Base-by-base conservation (phyloP, 1,140 invertebrate genomes). In the Hypothenemus hampei region DNA sequence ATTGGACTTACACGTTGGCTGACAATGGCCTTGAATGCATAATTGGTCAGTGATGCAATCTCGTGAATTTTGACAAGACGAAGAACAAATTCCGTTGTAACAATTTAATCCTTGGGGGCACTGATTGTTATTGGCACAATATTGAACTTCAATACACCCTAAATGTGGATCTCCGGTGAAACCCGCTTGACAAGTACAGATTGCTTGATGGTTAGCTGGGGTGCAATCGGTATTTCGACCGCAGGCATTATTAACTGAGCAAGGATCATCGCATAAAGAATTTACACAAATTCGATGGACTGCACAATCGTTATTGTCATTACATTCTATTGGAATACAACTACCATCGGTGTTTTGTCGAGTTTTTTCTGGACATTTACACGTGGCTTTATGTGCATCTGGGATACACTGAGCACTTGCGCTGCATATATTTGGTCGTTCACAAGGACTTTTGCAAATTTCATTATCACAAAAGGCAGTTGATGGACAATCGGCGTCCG, bases 101-200 rank as follows among this genome's bases (percentile, higher is more conserved):
- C 90, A 93, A 62, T 84, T 82, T 6, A 87, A 86, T 24, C 87
- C 86, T 4, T 85, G 78, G 5, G 88, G 81, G 66, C 90, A 93
- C 62, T 90, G 86, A 16, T 72, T 78, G 47, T 91, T 86, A 59
- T 73, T 71, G 39, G 81, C 82, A 67, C 90, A 93, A 62, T 87
- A 89, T 58, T 89, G 85, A 24, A 91, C 74, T 3, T 80, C 77
- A 26, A 88, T 81, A 66, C 89, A 92, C 7, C 89, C 89, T 22
- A 91, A 74, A 49, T 86, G 83, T 13, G 91, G 86, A 73, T 93
- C 87, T 39, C 91, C 91, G 7, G 89, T 91, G 50, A 81, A 86
- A 15, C 89, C 91, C 13, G 86, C 75, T 65, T 81, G 73, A 68
- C 92, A 95, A 4, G 79, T 80, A 65, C 91, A 95, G 10, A 86